Base-by-base conservation (phyloP, 2,113 vertebrate species). In the Centropus unirufus region DNA sequence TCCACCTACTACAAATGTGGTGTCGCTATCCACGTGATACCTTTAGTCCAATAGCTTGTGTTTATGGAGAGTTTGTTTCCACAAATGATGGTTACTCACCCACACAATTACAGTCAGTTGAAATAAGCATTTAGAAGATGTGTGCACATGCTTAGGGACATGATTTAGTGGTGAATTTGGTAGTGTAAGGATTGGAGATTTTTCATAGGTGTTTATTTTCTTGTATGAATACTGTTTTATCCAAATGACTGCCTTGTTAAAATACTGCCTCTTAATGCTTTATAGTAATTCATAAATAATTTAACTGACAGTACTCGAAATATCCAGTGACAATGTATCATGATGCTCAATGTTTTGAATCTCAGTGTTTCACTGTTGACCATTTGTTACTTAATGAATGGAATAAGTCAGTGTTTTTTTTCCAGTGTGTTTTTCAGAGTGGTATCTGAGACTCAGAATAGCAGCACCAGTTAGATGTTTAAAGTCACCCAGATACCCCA, bases 291-390 rank as follows among this genome's bases (percentile, higher is more conserved):
- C 21, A 64, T 74, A 64, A 86, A 64, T 78, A 17, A 73, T 73
- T 95, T 80, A 77, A 89, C 14, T 89, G 69, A 36, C 32, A 81
- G 72, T 89, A 58, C 78, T 79, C 64, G 64, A 79, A 89, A 70
- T 34, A 73, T 79, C 49, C 64, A 75, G 69, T 42, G 47, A 29
- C n/a, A 92, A 74, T 59, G 61, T 87, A 73, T 77, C 52, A 73
- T 8, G 17, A 92, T 32, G n/a, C 15, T 47, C 21, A n/a, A 6
- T 39, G 44, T 36, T 64, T 34, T 36, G 22, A 19, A 12, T 19
- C 26, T 39, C 34, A 39, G 11, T 55, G 24, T 66, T 26, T 39
- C 40, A 90, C 29, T 78, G 59, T 74, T 47, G 24, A 72, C 8
- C 58, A 44, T 66, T 17, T 59, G 6, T 52, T 82, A 52, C 18